Evolutionary conservation across 1,140 invertebrate genomes (phyloP), one percentile per base, ranked within the genome.

Genomic region (Lerema accius): DNA sequence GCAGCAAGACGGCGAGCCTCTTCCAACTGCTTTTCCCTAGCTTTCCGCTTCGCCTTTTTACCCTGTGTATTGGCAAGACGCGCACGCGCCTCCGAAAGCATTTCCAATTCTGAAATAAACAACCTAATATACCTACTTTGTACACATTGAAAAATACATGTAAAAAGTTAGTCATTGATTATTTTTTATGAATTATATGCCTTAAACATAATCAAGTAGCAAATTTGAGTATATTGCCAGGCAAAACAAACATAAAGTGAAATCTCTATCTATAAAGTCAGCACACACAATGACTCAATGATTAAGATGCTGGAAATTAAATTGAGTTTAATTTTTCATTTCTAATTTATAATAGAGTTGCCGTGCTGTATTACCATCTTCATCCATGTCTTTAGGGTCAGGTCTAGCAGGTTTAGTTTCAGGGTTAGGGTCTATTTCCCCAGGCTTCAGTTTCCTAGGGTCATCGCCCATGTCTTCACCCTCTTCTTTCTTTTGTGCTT

Each of bases 351-450:
- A n/a, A n/a, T n/a, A n/a, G n/a, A n/a, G n/a, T n/a, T n/a, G n/a
- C n/a, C n/a, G n/a, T n/a, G n/a, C n/a, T n/a, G n/a, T 45, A 35
- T 56, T 70, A 97, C 96, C 98, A 94, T 99, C 98, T 94, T 99
- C 98, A 92, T 99, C 99, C 99, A 99, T 99, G 84, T 99, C 99
- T 78, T 99, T 98, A n/a, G 99, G 98, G 93, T 99, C 99, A 10
- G 99, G 99, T 56, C 99, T 93, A 0, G 99, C 99, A 17, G 99
- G 99, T 90, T 99, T 99, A 9, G 98, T 99, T 92, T 99, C 99
- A 14, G 99, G 99, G 92, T 99, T 99, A 0, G 99, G 99, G 92
- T 99, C 99, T 84, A 99, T 99, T 93, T 99, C 99, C 45, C 99
- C 99, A 0, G 98, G 98, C 86, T 98, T 98, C 0, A 99, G 91